These are phyloP conservation scores for Caenorhabditis virilis DNA, from an alignment of 2,888 invertebrate genomes.

Conservation along the genomic window DNA sequence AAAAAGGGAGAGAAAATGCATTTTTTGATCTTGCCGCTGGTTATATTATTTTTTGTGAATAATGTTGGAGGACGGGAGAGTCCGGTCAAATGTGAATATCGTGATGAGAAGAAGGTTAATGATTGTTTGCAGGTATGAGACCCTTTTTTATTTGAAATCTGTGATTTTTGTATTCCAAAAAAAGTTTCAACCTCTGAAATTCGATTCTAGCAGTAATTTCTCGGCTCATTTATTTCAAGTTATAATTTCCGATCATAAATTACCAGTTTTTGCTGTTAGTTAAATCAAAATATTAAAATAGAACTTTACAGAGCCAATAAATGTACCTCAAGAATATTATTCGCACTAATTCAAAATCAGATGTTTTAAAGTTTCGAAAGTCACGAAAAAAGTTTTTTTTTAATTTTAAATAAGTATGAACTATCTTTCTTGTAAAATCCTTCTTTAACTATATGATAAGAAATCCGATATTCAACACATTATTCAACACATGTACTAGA, in stretches of 20 bases:
- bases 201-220: background rate
- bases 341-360: too few species aligned
- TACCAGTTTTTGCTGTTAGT: background rate
- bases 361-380: too few species aligned
- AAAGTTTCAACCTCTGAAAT: background rate
- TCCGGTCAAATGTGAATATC: constrained; percentile 46
- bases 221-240: background rate
- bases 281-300: background rate
- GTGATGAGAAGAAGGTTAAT: constrained; percentile 50
- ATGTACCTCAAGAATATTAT: too few species aligned
- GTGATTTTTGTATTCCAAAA: background rate
- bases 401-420: too few species aligned
- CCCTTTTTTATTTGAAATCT: background rate
- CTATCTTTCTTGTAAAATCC: too few species aligned
- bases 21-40: background rate
- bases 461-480: too few species aligned
- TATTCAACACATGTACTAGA: too few species aligned
- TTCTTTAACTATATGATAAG: too few species aligned
- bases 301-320: background rate
- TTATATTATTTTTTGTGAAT: constrained; percentile 8
- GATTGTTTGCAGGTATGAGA: constrained; percentile 50
- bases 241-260: background rate
- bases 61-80: constrained; percentile 19
- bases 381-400: too few species aligned
- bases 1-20: background rate